Evolutionary conservation across 2,888 invertebrate species (phyloP), one percentile per base, ranked within the genome.

Genomic region (Carterocephalus palaemon): DNA sequence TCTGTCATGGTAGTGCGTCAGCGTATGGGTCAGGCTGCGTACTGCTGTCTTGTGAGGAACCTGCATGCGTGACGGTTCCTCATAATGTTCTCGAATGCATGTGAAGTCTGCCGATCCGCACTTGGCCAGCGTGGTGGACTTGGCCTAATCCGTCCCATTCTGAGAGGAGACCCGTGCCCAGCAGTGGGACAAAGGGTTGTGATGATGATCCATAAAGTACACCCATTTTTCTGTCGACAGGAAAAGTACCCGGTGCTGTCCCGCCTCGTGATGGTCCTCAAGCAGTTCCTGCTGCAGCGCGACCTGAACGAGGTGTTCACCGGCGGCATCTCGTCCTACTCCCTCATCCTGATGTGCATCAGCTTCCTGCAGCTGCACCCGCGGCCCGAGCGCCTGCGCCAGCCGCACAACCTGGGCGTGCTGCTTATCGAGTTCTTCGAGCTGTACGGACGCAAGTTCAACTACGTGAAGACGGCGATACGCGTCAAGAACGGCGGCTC

Each of bases 241-340:
- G 90, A 92, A 49, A 91, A 92, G 62, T 99, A 92, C 85, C 98
- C 98, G 13, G 93, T 95, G 53, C 89, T 99, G 60, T 93, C 95
- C 40, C 97, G 97, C 67, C 89, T 99, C 71, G 98, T 99, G 67
- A 93, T 99, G 87, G 97, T 99, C 51, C 89, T 99, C 63, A 99
- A 99, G 88, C 99, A 99, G 89, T 99, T 99, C 88, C 92, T 99
- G 56, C 90, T 98, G 57, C 97, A 99, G 88, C 92, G 99, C 68
- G 97, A 98, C 89, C 91, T 99, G 70, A 99, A 99, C 87, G 99
- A 99, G 90, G 99, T 99, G 67, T 99, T 98, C 88, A 98, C 98
- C 54, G 98, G 99, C 54, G 99, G 99, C 76, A 98, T 99, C 80
- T 97, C 98, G 60, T 99, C 98, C 50, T 99, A 99, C 89, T 97